These are phyloP conservation scores for Morbakka virulenta DNA, from an alignment of 30 jellyfish, hydroid and myxozoan species.

Conservation along the genomic window DNA sequence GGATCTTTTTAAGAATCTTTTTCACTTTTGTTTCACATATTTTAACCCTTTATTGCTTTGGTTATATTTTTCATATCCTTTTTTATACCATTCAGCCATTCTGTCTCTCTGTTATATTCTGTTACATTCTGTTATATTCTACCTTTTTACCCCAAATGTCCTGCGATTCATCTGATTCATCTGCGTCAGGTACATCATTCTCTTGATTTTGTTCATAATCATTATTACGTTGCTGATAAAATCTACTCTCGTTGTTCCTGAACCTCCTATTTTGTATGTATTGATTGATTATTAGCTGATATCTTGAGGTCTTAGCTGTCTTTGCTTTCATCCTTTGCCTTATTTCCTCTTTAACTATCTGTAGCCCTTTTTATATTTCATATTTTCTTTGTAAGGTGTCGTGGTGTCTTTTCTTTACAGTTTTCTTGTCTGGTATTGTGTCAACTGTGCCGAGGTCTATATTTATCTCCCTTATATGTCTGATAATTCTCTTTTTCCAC, in stretches of 20 bases:
- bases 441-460: conserved; percentile 19
- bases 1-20: too few species aligned
- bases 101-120: conserved; percentile 24
- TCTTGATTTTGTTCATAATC: too few species aligned
- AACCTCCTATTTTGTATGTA: too few species aligned
- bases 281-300: neutral
- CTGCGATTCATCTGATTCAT: neutral
- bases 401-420: neutral
- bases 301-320: neutral
- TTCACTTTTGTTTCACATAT: too few species aligned
- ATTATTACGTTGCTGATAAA: too few species aligned
- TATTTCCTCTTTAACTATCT: conserved; percentile 8
- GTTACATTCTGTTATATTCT: too few species aligned
- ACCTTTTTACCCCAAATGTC: conserved; percentile 12
- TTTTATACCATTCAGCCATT: conserved; percentile 12
- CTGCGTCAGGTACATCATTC: neutral
- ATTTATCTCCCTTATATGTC: conserved; percentile 2
- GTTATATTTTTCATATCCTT: neutral
- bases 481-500: conserved; percentile 5
- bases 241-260: too few species aligned
- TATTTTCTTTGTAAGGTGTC: conserved; percentile 15
- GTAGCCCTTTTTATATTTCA: conserved; percentile 2
- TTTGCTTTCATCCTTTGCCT: conserved; percentile 9
- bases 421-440: neutral
- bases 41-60: too few species aligned